Base-by-base conservation (phyloP, 2,888 invertebrate species). In the Ashinkailepas kermadecensis region DNA sequence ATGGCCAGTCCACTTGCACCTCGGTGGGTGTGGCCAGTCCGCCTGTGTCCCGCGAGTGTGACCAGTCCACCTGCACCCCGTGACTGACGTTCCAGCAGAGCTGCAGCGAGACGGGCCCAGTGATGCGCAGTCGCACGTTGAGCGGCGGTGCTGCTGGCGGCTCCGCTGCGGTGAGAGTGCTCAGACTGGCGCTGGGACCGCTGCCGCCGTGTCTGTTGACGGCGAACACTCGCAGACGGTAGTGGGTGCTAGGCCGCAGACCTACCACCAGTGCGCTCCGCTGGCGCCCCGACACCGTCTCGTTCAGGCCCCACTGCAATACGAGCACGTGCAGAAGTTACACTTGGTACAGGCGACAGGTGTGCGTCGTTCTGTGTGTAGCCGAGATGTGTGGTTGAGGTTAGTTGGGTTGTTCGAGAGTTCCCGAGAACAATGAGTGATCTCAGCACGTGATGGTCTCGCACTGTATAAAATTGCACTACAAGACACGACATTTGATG, bases 131-230 rank as follows among this genome's bases (percentile, higher is more conserved):
- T 11, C 78, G 57, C 12, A 78, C 57, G 78, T 58, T 58, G 57
- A 78, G 78, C 11, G 78, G 78, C n/a, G 78, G 78, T 12, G 23
- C 58, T n/a, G 12, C 56, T 13, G 78, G 78, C n/a, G 57, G 58
- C 23, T 57, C 57, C 25, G 78, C 23, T 58, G n/a, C 23, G 6
- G 78, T 78, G 78, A 13, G n/a, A 23, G 15, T 58, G 23, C 9
- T 13, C 23, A 78, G 57, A 0, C 23, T 58, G 23, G 23, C 57
- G 58, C 78, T 78, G 58, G 58, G 23, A 3, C n/a, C 57, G 58
- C 78, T 58, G 58, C 13, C 15, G 78, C 78, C 78, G 23, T 23
- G 78, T 11, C 58, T n/a, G 58, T 78, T 78, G 12, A 78, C 57
- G 57, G 78, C 78, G 57, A 58, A 58, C 57, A 15, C 58, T 1